Evolutionary conservation across 2,113 vertebrate genomes (phyloP).

Genomic region (Colinus virginianus): DNA sequence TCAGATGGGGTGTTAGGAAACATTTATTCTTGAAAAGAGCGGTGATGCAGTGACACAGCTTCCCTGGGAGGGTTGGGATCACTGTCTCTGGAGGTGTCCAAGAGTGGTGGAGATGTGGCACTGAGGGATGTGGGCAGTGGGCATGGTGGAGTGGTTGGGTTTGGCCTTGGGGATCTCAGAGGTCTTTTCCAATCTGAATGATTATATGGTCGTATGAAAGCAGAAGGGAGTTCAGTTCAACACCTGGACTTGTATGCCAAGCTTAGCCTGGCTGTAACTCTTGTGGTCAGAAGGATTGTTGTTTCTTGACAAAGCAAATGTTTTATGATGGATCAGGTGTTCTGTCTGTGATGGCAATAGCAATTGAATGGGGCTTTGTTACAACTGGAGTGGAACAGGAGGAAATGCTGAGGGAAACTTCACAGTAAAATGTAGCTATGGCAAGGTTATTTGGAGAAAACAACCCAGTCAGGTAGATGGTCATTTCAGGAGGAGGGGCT

Average conservation of each 20-base stretch:
- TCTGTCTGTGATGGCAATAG: rapidly evolving
- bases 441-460: neutral
- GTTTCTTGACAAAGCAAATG: neutral
- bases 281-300: neutral
- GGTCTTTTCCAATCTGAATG: neutral
- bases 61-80: no score
- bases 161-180: neutral
- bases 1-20: no score
- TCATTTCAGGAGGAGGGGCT: neutral
- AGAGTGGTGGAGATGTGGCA: no score
- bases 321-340: neutral
- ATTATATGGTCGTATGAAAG: neutral
- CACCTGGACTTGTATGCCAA: neutral
- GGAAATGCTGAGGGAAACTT: rapidly evolving
- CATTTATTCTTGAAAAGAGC: no score
- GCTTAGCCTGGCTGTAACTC: neutral
- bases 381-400: neutral
- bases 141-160: neutral
- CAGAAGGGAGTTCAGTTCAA: neutral
- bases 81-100: no score
- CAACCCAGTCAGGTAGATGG: neutral
- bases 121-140: no score
- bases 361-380: neutral
- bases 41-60: no score
- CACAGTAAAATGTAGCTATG: neutral